These are phyloP conservation scores for Caligus rogercresseyi DNA, from an alignment of 1,140 invertebrate species.

Conservation along the genomic window DNA sequence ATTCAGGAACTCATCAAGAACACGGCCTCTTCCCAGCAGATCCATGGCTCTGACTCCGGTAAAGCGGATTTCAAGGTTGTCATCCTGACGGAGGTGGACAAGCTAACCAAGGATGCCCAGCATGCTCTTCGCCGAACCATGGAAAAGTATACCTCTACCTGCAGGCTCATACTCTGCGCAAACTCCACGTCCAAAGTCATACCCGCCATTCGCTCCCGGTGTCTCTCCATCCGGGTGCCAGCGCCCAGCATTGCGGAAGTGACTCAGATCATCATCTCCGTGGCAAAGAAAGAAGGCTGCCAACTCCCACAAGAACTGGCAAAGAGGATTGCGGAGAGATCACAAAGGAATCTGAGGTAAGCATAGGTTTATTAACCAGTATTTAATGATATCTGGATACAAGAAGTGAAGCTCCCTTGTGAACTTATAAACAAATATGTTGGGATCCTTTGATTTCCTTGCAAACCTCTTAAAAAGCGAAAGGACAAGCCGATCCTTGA, in stretches of 20 bases:
- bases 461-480: neutral
- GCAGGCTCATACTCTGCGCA: slow-evolving; percentile 80
- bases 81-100: slow-evolving; percentile 83
- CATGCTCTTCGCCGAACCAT: slow-evolving; percentile 92
- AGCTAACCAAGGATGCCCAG: slow-evolving; percentile 91
- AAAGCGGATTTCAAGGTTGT: slow-evolving; percentile 91
- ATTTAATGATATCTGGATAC: too few relatives aligned
- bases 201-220: slow-evolving; percentile 83
- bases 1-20: slow-evolving; percentile 95
- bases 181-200: slow-evolving; percentile 88
- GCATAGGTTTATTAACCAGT: too few relatives aligned
- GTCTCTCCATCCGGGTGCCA: slow-evolving; percentile 70
- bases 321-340: slow-evolving; percentile 52
- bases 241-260: slow-evolving; percentile 69
- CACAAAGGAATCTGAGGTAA: slow-evolving; percentile 69
- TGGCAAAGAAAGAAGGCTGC: slow-evolving; percentile 71
- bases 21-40: slow-evolving; percentile 82
- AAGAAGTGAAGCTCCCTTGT: neutral
- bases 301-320: slow-evolving; percentile 57
- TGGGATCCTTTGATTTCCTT: neutral
- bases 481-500: slow-evolving; percentile 19
- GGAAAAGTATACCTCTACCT: slow-evolving; percentile 95
- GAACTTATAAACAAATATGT: too few relatives aligned
- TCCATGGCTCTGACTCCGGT: slow-evolving; percentile 49
- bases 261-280: slow-evolving; percentile 40